phyloP scores from a whole-genome alignment of 2,888 invertebrate genomes.

The Cyclophora albipunctata region DNA sequence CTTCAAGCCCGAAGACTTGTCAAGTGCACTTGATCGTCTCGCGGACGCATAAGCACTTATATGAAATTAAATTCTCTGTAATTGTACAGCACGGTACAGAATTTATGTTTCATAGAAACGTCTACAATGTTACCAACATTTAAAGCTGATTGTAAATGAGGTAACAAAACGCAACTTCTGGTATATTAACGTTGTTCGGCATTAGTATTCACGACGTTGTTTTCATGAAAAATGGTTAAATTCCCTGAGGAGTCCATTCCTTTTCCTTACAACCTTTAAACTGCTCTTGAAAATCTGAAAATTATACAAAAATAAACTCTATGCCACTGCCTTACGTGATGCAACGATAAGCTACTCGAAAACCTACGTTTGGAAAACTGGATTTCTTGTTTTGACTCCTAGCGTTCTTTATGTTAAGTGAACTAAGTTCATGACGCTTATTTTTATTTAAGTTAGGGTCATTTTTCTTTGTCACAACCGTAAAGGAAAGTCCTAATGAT shows the following conservation, averaged over 20 bases:
- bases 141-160: not conserved
- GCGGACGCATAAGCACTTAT: no score
- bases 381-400: conserved; percentile 26
- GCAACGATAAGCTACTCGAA: no score
- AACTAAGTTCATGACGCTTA: conserved; percentile 22
- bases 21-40: no score
- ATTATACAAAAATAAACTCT: conserved; percentile 2
- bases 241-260: conserved; percentile 40
- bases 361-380: conserved; percentile 1
- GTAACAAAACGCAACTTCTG: conserved; percentile 6
- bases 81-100: no score
- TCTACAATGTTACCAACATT: no score
- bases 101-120: no score
- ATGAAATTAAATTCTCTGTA: no score
- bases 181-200: conserved; percentile 29
- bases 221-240: conserved; percentile 51
- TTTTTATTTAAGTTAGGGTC: conserved; percentile 18
- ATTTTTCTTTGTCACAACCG: conserved; percentile 24
- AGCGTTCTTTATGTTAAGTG: conserved; percentile 15
- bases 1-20: no score
- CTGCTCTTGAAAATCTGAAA: conserved; percentile 1
- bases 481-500: conserved; percentile 34
- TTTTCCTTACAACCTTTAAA: conserved; percentile 26
- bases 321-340: no score
- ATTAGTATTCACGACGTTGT: conserved; percentile 48